Evolutionary conservation across 2,797 vertebrate species (phyloP).

Genomic region (Emys orbicularis): DNA sequence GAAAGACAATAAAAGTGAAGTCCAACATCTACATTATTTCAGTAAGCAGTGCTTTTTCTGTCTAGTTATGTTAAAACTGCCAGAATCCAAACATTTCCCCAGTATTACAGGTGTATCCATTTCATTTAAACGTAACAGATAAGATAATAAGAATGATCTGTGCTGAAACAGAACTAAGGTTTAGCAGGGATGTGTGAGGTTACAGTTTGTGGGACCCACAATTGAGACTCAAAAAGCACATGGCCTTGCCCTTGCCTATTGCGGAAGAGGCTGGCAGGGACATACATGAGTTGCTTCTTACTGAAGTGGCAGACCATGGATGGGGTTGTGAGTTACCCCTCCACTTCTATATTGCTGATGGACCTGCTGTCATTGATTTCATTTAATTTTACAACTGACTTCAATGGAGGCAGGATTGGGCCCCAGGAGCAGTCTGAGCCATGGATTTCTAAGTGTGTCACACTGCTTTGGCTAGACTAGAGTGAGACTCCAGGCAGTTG

Average conservation of each 20-base stretch:
- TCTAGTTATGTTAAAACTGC: background rate
- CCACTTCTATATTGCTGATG: background rate
- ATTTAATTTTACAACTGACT: background rate
- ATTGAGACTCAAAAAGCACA: background rate
- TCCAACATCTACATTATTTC: background rate
- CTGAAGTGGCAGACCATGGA: background rate
- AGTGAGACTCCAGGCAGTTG: background rate
- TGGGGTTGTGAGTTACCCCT: background rate
- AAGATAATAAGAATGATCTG: conserved; percentile 31
- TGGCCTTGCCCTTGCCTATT: background rate
- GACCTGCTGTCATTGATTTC: background rate
- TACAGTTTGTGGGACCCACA: conserved; percentile 37
- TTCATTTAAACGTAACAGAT: background rate
- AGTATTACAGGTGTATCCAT: conserved; percentile 59
- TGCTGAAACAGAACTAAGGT: conserved; percentile 56
- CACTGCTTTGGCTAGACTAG: background rate
- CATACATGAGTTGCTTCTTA: background rate
- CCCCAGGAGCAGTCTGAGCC: background rate
- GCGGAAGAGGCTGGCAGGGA: conserved; percentile 8
- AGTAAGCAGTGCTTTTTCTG: background rate
- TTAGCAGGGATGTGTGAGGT: conserved; percentile 58
- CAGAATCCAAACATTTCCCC: conserved; percentile 9
- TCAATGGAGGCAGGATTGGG: background rate
- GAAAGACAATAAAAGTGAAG: conserved; percentile 25
- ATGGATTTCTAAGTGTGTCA: background rate